Evolutionary conservation across 2,113 vertebrate species (phyloP).

Genomic region (Microcebus ravelobensis): DNA sequence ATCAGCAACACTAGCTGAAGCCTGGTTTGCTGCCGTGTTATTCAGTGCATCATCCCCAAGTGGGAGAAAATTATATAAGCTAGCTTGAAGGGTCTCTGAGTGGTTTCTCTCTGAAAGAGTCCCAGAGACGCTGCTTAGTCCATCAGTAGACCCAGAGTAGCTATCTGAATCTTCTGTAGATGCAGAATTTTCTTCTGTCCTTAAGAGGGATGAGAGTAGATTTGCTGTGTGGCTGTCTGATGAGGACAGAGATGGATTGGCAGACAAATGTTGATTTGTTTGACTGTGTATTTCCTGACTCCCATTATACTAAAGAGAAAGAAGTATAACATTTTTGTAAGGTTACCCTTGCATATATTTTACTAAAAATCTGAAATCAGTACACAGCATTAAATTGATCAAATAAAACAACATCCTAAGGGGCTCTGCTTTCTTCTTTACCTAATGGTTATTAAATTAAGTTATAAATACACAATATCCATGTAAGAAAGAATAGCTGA

Average conservation of each 20-base stretch:
- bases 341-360: not conserved
- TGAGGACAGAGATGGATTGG: not conserved
- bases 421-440: not conserved
- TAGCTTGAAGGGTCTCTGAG: not conserved
- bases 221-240: not conserved
- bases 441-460: not conserved
- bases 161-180: not conserved
- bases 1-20: not conserved
- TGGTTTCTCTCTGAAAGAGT: slow-evolving; percentile 8
- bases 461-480: not conserved
- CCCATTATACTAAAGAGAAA: slow-evolving; percentile 65
- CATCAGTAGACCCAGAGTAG: not conserved
- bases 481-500: not conserved
- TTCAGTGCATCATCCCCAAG: not conserved
- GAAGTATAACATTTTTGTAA: slow-evolving; percentile 49
- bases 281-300: slow-evolving; percentile 48
- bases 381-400: not conserved
- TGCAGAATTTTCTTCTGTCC: slow-evolving; percentile 25
- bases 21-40: not conserved
- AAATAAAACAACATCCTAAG: not conserved
- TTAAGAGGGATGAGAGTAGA: not conserved
- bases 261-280: slow-evolving; percentile 7
- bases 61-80: not conserved
- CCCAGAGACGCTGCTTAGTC: not conserved
- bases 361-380: not conserved